phyloP scores from a whole-genome alignment of 2,113 vertebrate genomes.

The Petaurus breviceps region DNA sequence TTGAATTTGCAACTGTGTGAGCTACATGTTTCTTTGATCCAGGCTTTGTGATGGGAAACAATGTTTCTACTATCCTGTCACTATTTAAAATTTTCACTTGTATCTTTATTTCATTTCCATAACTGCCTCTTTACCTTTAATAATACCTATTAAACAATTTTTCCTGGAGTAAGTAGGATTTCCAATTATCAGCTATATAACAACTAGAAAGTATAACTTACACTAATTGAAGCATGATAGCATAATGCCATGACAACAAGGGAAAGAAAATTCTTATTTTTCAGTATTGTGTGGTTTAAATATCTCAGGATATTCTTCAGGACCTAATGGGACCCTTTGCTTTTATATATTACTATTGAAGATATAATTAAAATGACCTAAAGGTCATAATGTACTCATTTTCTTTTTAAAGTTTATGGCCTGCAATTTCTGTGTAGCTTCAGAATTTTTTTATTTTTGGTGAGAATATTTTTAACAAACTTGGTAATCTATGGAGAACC shows the following conservation, averaged over 20 bases:
- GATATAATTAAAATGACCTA: constrained; percentile 10
- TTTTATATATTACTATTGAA: constrained; percentile 34
- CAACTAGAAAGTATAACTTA: constrained; percentile 28
- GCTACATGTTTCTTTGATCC: neutral
- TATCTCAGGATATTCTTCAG: constrained; percentile 40
- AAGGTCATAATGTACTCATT: neutral
- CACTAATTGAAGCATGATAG: constrained; percentile 6
- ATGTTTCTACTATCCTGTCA: neutral
- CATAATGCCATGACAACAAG: constrained; percentile 1
- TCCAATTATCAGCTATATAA: constrained; percentile 52
- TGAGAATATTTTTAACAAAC: constrained; percentile 16
- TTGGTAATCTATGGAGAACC: constrained; percentile 37
- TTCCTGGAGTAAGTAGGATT: constrained; percentile 23
- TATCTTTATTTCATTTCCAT: constrained; percentile 15
- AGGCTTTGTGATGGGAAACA: neutral
- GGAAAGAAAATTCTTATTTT: neutral
- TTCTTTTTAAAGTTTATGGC: constrained; percentile 3
- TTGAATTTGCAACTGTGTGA: neutral
- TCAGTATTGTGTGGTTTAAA: constrained; percentile 22
- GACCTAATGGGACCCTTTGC: constrained; percentile 20
- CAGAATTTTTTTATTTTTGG: neutral
- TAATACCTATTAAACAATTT: constrained; percentile 44
- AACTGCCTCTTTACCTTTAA: constrained; percentile 29
- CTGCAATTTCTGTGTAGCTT: neutral
- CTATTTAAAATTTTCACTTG: neutral